Evolutionary conservation across 2,113 vertebrate species (phyloP).

Genomic region (Pseudorasbora parva): DNA sequence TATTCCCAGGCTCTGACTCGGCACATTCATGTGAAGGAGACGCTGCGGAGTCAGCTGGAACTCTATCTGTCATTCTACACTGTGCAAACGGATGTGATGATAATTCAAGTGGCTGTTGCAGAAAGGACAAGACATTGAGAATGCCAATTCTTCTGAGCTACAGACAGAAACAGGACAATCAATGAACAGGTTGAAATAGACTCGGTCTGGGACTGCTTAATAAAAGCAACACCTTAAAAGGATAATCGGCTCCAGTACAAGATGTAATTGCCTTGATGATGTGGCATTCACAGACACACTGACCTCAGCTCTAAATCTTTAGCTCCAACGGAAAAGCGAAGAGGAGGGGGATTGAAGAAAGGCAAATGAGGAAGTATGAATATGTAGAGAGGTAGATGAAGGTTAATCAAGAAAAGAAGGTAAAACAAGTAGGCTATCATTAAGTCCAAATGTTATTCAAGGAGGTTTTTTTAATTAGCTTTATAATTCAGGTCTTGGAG

Average conservation of each 20-base stretch:
- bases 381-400: neutral
- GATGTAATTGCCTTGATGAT: constrained; percentile 73
- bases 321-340: constrained; percentile 80
- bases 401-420: neutral
- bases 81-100: neutral
- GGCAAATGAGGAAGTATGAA: neutral
- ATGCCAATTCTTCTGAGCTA: neutral
- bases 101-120: neutral
- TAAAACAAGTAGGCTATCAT: neutral
- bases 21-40: neutral
- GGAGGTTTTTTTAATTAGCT: neutral
- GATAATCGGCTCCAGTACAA: constrained; percentile 31
- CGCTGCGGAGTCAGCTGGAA: constrained; percentile 13
- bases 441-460: neutral
- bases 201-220: neutral
- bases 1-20: constrained; percentile 1
- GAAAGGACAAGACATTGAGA: constrained; percentile 10
- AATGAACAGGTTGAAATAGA: neutral
- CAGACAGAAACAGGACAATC: neutral
- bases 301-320: constrained; percentile 80
- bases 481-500: neutral
- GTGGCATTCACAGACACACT: constrained; percentile 65
- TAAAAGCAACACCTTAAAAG: constrained; percentile 1
- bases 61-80: constrained; percentile 9
- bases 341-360: neutral